These are phyloP conservation scores for Hypolimnas misippus DNA, from an alignment of 2,888 invertebrate genomes.

Conservation along the genomic window DNA sequence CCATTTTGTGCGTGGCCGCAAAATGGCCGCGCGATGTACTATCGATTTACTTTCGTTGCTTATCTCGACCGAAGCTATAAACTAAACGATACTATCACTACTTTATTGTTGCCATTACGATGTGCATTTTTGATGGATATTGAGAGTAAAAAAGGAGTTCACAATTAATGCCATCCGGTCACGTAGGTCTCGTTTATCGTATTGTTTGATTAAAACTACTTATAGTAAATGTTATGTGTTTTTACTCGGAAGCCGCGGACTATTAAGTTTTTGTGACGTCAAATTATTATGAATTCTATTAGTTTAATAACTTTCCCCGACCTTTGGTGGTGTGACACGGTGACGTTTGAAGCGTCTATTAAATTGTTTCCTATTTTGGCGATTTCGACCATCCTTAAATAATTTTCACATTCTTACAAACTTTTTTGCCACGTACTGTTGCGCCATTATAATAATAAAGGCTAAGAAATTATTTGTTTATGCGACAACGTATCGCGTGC, in stretches of 20 bases:
- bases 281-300: conserved; percentile 5
- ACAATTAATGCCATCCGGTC: conserved; percentile 78
- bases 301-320: background rate
- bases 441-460: conserved; percentile 63
- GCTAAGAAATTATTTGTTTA: conserved; percentile 81
- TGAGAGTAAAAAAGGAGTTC: conserved; percentile 53
- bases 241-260: conserved; percentile 15
- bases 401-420: conserved; percentile 29
- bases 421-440: conserved; percentile 36
- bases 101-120: conserved; percentile 72
- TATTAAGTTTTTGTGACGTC: conserved; percentile 18
- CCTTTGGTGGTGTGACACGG: background rate
- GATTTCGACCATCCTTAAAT: background rate
- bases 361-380: background rate
- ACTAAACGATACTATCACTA: conserved; percentile 63
- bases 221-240: conserved; percentile 18
- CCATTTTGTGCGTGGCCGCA: conserved; percentile 59
- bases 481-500: conserved; percentile 81
- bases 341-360: background rate
- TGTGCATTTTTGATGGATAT: conserved; percentile 75
- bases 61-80: conserved; percentile 58
- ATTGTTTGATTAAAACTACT: conserved; percentile 41
- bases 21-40: conserved; percentile 46
- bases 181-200: conserved; percentile 72
- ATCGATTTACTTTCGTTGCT: conserved; percentile 59